Base-by-base conservation (phyloP, 1,140 invertebrate species). In the Ptiloglossa arizonensis region DNA sequence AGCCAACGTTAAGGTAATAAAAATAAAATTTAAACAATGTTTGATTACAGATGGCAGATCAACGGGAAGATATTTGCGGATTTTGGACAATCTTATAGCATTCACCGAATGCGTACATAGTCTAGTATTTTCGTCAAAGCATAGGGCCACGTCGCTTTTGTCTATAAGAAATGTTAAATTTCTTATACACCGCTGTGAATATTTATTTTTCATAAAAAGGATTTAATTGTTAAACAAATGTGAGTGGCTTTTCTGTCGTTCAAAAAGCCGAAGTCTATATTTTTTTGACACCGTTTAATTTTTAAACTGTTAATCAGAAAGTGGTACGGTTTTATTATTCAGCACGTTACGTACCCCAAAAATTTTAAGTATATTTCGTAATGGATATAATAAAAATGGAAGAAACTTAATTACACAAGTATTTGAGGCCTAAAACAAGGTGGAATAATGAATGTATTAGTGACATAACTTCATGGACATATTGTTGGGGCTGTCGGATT, bases 1-100 rank as follows among this genome's bases (percentile, higher is more conserved):
- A 80, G 70, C 38, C 56, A 27, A 78, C 48, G 13, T 22, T 59
- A 79, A 81, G 76, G 79, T 86, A 85, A 82, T 54, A 24, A 52
- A 82, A 80, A 57, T 80, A 71, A 80, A 60, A 73, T 84, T 80
- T 72, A 80, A 77, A 69, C 63, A 66, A 81, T 86, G 71, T 88
- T 84, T 88, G 54, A 81, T 89, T 89, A 44, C 88, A 89, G 88
- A 89, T 89, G 82, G 77, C 79, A 82, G 87, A 76, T 75, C 68
- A 46, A 46, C 86, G 35, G n/a, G 81, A 73, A 76, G 68, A 84
- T 88, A 80, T 67, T 78, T 75, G 79, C 75, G 81, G 86, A 89
- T 89, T 82, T 72, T 52, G 46, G 48, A 67, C 46, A 41, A 50
- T 70, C 72, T 72, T 79, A 32, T 78, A 85, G 66, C 81, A 71